Percentiles rank a stretch among this genome's conserved stretches.
Evolutionary conservation across 2,888 invertebrate genomes (phyloP).

Genomic region (Leptinotarsa tumamoca): DNA sequence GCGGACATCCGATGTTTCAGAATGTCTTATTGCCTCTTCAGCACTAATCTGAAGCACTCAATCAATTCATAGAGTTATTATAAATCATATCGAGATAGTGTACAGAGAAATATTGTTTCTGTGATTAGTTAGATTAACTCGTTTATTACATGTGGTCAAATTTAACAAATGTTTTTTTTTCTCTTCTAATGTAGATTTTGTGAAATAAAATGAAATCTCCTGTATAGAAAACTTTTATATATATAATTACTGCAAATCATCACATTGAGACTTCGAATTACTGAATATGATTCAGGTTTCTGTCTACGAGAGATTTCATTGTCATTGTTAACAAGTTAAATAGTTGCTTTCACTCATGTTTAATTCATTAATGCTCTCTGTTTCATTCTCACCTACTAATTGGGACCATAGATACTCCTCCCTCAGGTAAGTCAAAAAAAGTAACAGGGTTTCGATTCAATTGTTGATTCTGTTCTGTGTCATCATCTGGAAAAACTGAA

Average conservation of each 20-base stretch:
- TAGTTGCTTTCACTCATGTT: constrained; percentile 18
- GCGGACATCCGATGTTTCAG: no score
- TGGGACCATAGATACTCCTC: constrained; percentile 40
- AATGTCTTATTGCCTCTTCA: no score
- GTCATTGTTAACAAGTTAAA: constrained; percentile 12
- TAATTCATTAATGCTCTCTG: constrained; percentile 40
- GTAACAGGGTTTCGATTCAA: no score
- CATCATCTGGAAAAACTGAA: no score
- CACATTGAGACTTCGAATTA: no score
- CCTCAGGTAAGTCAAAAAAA: constrained; percentile 47
- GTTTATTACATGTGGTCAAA: background rate
- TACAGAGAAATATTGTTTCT: background rate
- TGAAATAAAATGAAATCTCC: constrained; percentile 2
- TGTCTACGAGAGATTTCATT: background rate
- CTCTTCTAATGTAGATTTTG: background rate
- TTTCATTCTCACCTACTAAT: constrained; percentile 47
- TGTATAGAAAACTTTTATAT: background rate
- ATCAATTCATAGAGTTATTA: no score
- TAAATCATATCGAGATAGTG: background rate
- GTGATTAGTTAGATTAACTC: background rate
- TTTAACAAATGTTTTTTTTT: background rate
- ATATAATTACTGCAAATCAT: no score
- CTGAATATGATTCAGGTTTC: no score
- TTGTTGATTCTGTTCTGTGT: no score
- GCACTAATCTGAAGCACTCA: no score